Percentiles rank a stretch among this genome's conserved stretches.
Conservation (phyloP, 2,113 vertebrate species). For the Fregata magnificens region DNA sequence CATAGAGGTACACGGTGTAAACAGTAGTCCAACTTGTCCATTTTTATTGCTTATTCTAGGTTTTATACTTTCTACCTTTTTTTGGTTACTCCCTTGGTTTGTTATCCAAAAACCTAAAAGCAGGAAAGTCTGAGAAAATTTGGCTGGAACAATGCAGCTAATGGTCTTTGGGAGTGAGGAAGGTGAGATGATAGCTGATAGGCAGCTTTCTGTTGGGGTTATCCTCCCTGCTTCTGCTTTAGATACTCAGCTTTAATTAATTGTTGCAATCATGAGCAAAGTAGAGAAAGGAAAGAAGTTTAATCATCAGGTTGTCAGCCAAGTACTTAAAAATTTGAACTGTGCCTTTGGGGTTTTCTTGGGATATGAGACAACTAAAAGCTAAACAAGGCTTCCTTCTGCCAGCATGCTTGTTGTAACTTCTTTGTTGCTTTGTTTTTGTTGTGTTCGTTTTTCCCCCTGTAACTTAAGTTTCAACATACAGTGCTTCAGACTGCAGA, state of each 20-base stretch:
- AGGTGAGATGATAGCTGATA: neutral
- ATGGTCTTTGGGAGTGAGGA: neutral
- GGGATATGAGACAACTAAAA: neutral
- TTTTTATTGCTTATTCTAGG: neutral
- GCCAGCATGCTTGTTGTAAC: neutral
- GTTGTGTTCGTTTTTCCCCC: neutral
- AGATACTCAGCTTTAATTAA: neutral
- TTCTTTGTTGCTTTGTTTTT: neutral
- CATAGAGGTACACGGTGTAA: accelerated
- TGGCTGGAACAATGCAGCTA: neutral
- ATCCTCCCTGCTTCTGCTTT: neutral
- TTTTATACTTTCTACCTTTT: neutral
- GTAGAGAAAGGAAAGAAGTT: neutral
- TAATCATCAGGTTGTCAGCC: neutral
- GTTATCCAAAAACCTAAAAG: neutral
- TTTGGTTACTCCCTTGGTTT: neutral
- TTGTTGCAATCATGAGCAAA: neutral
- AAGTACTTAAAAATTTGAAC: neutral
- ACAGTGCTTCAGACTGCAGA: neutral
- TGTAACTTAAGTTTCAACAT: neutral
- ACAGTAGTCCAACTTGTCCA: neutral
- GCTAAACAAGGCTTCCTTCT: neutral
- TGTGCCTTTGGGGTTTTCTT: neutral
- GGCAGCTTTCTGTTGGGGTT: neutral
- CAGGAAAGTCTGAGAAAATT: neutral